phyloP scores from a whole-genome alignment of 37 sponge, comb jelly and placozoan species.

The Halisarca cf. caerulea region DNA sequence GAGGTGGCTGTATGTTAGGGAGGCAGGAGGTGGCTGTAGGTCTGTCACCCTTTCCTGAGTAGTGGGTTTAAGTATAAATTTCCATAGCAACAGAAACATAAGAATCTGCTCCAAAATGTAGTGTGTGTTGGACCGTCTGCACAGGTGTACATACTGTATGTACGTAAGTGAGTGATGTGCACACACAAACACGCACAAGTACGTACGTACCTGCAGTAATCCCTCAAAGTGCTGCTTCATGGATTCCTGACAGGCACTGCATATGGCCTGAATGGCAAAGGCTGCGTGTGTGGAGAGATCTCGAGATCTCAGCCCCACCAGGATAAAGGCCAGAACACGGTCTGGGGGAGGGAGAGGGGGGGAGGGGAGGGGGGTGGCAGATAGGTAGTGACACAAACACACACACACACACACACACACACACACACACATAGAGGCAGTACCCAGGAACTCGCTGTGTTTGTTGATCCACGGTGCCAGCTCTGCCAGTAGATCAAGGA shows the following conservation, averaged over 20 bases:
- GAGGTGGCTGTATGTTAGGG: no score
- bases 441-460: slow-evolving; percentile 64
- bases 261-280: slow-evolving; percentile 62
- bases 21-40: no score
- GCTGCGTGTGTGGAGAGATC: slow-evolving; percentile 66
- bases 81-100: no score
- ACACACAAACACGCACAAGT: background rate
- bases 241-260: slow-evolving; percentile 58
- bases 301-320: slow-evolving; percentile 51
- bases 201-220: slow-evolving; percentile 40
- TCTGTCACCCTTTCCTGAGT: no score
- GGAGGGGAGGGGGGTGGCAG: background rate
- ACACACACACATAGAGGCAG: background rate
- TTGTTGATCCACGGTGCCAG: slow-evolving; percentile 71
- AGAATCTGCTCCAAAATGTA: no score
- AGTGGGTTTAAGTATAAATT: no score
- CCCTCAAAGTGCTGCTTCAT: slow-evolving; percentile 64
- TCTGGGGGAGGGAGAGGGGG: slow-evolving; percentile 26
- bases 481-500: slow-evolving; percentile 47
- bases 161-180: background rate
- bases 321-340: slow-evolving; percentile 54
- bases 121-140: no score
- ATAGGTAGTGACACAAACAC: background rate
- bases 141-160: no score
- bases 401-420: background rate